phyloP scores from a whole-genome alignment of 2,888 invertebrate species.

The Strigamia crassipes region DNA sequence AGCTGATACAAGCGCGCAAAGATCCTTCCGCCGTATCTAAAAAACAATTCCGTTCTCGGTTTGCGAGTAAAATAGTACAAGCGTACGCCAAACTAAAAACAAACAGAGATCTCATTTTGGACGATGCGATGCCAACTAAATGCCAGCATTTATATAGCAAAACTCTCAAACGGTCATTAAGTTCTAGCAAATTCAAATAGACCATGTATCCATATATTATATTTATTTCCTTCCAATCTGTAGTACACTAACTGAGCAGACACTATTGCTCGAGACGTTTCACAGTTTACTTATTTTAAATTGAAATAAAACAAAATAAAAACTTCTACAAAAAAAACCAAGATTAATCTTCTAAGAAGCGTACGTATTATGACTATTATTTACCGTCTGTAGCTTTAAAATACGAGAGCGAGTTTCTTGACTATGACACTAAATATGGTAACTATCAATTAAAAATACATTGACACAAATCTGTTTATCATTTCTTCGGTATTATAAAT shows the following conservation, averaged over 20 bases:
- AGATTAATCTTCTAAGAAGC: neutral
- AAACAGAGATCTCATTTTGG: neutral
- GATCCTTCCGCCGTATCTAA: neutral
- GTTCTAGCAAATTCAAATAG: neutral
- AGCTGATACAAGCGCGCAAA: conserved; percentile 27
- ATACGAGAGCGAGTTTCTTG: neutral
- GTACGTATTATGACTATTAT: neutral
- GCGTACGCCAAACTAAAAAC: neutral
- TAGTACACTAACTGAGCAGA: neutral
- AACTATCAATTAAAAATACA: conserved; percentile 2
- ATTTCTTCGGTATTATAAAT: neutral
- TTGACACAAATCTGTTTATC: conserved; percentile 4
- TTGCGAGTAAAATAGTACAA: neutral
- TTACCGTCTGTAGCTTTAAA: neutral
- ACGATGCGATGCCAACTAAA: neutral
- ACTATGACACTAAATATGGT: conserved; percentile 7
- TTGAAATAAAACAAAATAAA: neutral
- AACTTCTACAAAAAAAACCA: neutral
- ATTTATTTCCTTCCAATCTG: conserved; percentile 8
- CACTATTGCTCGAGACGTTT: neutral
- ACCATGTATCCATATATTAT: neutral
- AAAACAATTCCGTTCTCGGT: conserved; percentile 1
- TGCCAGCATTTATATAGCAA: neutral
- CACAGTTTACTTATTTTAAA: neutral
- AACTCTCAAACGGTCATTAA: neutral